These are phyloP conservation scores for Prinia subflava DNA, from an alignment of 2,113 vertebrate genomes.

Conservation along the genomic window DNA sequence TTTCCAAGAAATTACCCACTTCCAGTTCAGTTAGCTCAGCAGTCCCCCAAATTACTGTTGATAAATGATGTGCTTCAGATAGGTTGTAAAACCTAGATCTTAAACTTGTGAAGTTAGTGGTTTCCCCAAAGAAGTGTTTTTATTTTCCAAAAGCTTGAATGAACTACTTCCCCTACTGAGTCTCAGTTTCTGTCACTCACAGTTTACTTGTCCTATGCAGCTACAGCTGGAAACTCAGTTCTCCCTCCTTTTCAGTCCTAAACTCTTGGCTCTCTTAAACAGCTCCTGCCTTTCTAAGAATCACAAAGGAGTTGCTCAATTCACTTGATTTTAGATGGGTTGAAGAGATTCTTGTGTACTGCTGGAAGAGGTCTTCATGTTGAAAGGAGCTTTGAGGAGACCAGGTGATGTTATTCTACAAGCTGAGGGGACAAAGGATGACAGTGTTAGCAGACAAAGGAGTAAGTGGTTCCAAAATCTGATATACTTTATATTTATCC, in stretches of 20 bases:
- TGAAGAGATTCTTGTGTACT: background rate
- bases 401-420: background rate
- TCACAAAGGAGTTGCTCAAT: background rate
- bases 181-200: background rate
- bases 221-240: background rate
- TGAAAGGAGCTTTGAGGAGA: background rate
- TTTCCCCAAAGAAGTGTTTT: background rate
- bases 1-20: background rate
- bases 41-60: background rate
- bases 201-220: background rate
- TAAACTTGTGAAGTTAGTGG: background rate
- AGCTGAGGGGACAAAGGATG: background rate
- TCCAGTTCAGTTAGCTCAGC: background rate
- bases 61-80: background rate
- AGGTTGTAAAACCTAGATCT: background rate
- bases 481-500: background rate
- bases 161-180: background rate
- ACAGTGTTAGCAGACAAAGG: background rate
- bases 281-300: background rate
- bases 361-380: background rate
- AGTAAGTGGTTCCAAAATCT: background rate
- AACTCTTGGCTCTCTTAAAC: background rate
- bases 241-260: background rate
- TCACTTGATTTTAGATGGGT: background rate
- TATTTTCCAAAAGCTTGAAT: background rate